A percentile compares a stretch with the other conserved stretches of the same genome.
phyloP scores from a whole-genome alignment of 2,113 vertebrate species.

The Gobius niger region DNA sequence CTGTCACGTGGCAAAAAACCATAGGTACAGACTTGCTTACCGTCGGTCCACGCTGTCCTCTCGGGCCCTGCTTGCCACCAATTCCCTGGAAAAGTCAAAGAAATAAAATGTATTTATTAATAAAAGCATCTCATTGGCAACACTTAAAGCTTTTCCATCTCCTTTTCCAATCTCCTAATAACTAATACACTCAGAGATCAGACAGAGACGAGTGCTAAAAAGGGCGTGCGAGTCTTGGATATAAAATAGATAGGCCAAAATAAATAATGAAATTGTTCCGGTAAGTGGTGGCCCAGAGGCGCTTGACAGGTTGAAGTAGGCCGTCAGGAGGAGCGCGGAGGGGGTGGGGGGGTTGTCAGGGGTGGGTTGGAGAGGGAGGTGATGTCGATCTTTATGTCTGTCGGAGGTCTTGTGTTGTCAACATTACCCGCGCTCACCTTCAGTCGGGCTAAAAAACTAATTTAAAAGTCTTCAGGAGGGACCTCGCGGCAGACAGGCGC shows the following conservation, averaged over 20 bases:
- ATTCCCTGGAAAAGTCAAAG: slow-evolving; percentile 79
- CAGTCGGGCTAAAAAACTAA: slow-evolving; percentile 9
- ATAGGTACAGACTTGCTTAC: slow-evolving; percentile 66
- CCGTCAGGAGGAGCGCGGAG: slow-evolving; percentile 45
- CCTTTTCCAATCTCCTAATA: slow-evolving; percentile 3
- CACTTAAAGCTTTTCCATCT: slow-evolving; percentile 6
- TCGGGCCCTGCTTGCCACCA: slow-evolving; percentile 91
- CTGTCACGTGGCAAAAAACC: no score
- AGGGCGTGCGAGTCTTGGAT: slow-evolving; percentile 13
- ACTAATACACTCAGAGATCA: slow-evolving; percentile 19
- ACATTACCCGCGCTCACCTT: slow-evolving; percentile 25
- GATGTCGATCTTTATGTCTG: slow-evolving; percentile 38
- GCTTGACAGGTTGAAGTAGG: slow-evolving; percentile 60
- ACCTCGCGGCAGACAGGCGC: background rate
- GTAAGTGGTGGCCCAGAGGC: slow-evolving; percentile 57
- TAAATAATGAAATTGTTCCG: slow-evolving; percentile 49
- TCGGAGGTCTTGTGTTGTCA: slow-evolving; percentile 36
- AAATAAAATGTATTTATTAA: slow-evolving; percentile 33
- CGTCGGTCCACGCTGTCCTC: slow-evolving; percentile 94
- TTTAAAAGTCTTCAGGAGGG: slow-evolving; percentile 16
- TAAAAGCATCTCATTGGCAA: slow-evolving; percentile 6
- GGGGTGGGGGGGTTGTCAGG: background rate
- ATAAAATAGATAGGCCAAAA: slow-evolving; percentile 47
- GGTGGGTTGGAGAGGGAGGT: slow-evolving; percentile 8
- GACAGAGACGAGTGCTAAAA: slow-evolving; percentile 1